Percentiles rank a stretch among this genome's conserved stretches.
Evolutionary conservation across 2,797 vertebrate genomes (phyloP).

Genomic region (Benthosema pterotum): DNA sequence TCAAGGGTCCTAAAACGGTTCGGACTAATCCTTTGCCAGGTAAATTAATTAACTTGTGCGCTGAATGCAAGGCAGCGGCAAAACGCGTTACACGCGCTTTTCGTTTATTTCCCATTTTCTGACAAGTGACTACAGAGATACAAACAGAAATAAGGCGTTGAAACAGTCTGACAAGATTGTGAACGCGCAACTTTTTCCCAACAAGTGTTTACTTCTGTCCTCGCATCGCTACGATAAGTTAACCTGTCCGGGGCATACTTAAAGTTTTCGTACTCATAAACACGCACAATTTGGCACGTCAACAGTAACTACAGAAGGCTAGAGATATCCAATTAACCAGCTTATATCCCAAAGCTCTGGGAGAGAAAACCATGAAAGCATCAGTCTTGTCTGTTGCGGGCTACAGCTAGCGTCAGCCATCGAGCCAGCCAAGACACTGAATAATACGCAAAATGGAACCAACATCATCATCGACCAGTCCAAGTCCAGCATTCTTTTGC

Average conservation of each 20-base stretch:
- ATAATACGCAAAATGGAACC: constrained; percentile 69
- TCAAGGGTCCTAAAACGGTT: neutral
- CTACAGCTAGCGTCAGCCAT: constrained; percentile 59
- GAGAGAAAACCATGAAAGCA: constrained; percentile 5
- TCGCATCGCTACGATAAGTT: constrained; percentile 1
- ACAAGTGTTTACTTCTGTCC: constrained; percentile 50
- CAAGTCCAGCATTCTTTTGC: constrained; percentile 45
- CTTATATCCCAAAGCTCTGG: neutral
- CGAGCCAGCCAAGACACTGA: constrained; percentile 57
- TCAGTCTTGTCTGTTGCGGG: constrained; percentile 44
- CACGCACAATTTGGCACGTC: neutral
- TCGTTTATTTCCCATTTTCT: neutral
- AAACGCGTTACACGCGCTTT: neutral
- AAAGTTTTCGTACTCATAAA: neutral
- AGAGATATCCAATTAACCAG: neutral
- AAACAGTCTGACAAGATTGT: neutral
- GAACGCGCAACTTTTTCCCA: constrained; percentile 21
- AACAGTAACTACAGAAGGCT: neutral
- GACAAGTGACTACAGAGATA: no score
- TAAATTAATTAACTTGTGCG: neutral
- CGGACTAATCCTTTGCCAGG: neutral
- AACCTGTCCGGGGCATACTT: constrained; percentile 11
- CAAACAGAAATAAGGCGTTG: neutral
- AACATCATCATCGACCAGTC: constrained; percentile 34
- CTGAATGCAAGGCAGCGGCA: neutral